phyloP scores from a whole-genome alignment of 2,797 vertebrate genomes.

The Loriculus beryllinus region DNA sequence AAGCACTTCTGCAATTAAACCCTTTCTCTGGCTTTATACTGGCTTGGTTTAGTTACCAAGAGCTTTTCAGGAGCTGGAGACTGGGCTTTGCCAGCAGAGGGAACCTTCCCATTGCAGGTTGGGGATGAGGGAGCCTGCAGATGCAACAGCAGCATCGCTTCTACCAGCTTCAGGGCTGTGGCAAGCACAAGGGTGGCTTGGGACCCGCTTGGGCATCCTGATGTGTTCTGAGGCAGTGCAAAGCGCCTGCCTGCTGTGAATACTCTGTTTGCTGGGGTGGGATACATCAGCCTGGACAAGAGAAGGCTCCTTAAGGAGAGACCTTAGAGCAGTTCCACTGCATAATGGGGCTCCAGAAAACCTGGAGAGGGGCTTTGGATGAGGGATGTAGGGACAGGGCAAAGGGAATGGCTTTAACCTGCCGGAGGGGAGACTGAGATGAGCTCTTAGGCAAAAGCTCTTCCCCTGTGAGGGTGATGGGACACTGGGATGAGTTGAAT shows the following conservation, averaged over 20 bases:
- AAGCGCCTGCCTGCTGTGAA: not conserved
- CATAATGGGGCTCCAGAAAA: not conserved
- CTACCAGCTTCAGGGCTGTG: not conserved
- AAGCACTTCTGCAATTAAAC: slow-evolving; percentile 16
- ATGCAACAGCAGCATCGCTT: not conserved
- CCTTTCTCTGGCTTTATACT: not conserved
- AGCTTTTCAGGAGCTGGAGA: not conserved
- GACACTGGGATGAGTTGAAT: too few species aligned
- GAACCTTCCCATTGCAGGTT: slow-evolving; percentile 41
- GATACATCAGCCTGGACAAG: not conserved
- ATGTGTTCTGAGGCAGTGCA: rapidly evolving
- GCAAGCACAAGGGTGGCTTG: rapidly evolving
- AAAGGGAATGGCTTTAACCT: too few species aligned
- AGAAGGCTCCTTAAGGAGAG: not conserved
- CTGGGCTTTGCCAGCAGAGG: slow-evolving; percentile 24
- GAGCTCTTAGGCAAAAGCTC: too few species aligned
- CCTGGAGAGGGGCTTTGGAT: too few species aligned
- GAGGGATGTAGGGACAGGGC: too few species aligned
- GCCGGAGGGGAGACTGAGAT: too few species aligned
- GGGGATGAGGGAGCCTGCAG: not conserved
- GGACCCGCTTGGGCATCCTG: rapidly evolving
- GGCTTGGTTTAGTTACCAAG: not conserved
- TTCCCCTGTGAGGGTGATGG: too few species aligned
- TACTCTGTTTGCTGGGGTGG: not conserved
- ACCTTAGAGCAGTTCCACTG: not conserved